Conservation (phyloP, 2,797 vertebrate genomes). For the Chrosomus eos region DNA sequence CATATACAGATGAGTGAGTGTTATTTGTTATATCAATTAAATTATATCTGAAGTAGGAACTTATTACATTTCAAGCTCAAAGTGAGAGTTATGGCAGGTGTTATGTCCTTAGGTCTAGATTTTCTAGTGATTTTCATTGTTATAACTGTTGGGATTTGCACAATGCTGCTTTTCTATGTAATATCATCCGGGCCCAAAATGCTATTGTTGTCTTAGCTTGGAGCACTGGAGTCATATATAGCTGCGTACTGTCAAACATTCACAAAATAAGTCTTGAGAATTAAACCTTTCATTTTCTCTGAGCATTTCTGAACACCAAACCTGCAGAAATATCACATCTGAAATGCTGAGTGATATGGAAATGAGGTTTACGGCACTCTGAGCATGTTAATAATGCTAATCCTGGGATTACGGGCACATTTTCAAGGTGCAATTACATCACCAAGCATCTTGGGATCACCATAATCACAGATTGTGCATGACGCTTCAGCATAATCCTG, state of each 20-base stretch:
- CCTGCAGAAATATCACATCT: constrained; percentile 57
- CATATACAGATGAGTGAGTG: not conserved
- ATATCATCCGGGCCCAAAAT: not conserved
- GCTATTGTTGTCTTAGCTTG: not conserved
- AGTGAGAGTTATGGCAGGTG: not conserved
- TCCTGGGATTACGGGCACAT: constrained; percentile 69
- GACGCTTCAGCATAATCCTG: constrained; percentile 64
- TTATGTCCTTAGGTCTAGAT: not conserved
- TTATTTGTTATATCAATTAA: not conserved
- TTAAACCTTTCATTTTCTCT: constrained; percentile 26
- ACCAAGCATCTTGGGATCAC: constrained; percentile 63
- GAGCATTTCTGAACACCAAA: constrained; percentile 30
- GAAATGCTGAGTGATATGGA: constrained; percentile 63
- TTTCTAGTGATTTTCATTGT: not conserved
- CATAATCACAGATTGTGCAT: constrained; percentile 66
- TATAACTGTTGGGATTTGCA: constrained; percentile 1
- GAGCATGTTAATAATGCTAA: constrained; percentile 72
- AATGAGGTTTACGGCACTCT: constrained; percentile 68
- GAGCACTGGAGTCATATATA: not conserved
- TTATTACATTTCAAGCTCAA: not conserved
- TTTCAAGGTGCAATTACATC: constrained; percentile 74
- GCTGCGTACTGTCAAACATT: not conserved
- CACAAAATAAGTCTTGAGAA: not conserved
- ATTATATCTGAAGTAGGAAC: not conserved
- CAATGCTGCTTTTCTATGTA: not conserved